These are phyloP conservation scores for Drosophila formosana DNA, from an alignment of 2,888 invertebrate genomes.

Conservation along the genomic window DNA sequence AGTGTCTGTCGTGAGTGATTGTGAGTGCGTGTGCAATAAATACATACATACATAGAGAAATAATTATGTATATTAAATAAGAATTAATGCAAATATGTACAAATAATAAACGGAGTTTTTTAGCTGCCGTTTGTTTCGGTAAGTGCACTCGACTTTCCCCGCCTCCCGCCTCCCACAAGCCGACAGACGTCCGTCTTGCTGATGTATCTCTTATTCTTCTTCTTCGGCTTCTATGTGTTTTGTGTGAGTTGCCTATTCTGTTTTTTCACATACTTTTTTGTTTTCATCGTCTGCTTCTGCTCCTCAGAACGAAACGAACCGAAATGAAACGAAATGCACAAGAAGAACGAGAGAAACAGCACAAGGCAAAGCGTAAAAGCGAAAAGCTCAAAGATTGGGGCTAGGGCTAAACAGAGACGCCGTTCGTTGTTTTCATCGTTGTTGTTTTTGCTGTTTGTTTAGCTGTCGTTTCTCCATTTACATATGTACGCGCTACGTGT, in stretches of 20 bases:
- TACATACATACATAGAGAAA: conserved; percentile 21
- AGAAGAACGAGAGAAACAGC: conserved; percentile 42
- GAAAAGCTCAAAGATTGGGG: conserved; percentile 64
- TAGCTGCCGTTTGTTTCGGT: conserved; percentile 37
- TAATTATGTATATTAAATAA: conserved; percentile 13
- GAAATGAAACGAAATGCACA: conserved; percentile 31
- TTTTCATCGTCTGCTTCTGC: conserved; percentile 75
- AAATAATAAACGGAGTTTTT: conserved; percentile 25
- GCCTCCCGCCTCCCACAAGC: not conserved
- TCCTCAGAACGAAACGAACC: conserved; percentile 20
- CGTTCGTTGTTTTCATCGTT: conserved; percentile 35
- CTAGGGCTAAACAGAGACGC: conserved; percentile 65
- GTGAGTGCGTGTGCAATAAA: conserved; percentile 46
- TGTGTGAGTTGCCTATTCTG: conserved; percentile 53
- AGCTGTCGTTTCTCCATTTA: conserved; percentile 72
- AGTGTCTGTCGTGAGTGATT: conserved; percentile 35
- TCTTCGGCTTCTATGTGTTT: conserved; percentile 26
- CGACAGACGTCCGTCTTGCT: not conserved
- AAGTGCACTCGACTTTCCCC: conserved; percentile 39
- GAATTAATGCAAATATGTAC: conserved; percentile 27
- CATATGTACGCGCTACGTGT: conserved; percentile 34
- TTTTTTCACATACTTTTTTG: conserved; percentile 71
- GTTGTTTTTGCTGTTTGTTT: conserved; percentile 65
- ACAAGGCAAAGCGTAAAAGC: conserved; percentile 41
- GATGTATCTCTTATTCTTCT: conserved; percentile 5